These are phyloP conservation scores for Enchytraeus crypticus DNA, from an alignment of 2,888 invertebrate species.

Conservation along the genomic window DNA sequence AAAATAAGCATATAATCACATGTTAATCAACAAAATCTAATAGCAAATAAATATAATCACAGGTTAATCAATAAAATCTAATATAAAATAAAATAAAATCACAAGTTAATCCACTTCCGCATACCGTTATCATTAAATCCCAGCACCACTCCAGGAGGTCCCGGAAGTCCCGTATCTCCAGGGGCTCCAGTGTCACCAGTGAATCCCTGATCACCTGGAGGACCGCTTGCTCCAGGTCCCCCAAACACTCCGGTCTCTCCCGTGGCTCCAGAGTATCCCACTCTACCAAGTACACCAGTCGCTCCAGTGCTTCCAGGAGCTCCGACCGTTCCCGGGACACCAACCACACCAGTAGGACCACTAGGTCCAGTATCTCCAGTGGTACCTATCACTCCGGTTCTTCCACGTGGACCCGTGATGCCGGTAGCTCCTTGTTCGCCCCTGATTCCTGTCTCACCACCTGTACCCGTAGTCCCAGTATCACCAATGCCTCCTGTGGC, in stretches of 20 bases:
- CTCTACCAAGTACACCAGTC: background rate
- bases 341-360: constrained; percentile 3
- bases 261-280: background rate
- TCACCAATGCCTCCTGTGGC: background rate
- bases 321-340: background rate
- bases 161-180: background rate
- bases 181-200: constrained; percentile 1
- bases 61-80: background rate
- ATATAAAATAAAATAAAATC: background rate
- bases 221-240: constrained; percentile 10
- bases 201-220: constrained; percentile 2
- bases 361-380: constrained; percentile 1
- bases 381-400: background rate
- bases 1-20: background rate
- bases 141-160: background rate
- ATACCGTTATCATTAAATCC: background rate
- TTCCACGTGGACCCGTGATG: background rate
- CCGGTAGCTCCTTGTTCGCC: constrained; percentile 6
- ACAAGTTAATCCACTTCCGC: background rate
- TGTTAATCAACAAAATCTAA: background rate
- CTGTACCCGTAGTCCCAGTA: constrained; percentile 2
- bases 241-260: background rate
- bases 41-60: background rate
- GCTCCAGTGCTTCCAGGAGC: background rate
- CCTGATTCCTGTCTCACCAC: background rate